Base-by-base conservation (phyloP, 2,113 vertebrate species). In the Tenrec ecaudatus region DNA sequence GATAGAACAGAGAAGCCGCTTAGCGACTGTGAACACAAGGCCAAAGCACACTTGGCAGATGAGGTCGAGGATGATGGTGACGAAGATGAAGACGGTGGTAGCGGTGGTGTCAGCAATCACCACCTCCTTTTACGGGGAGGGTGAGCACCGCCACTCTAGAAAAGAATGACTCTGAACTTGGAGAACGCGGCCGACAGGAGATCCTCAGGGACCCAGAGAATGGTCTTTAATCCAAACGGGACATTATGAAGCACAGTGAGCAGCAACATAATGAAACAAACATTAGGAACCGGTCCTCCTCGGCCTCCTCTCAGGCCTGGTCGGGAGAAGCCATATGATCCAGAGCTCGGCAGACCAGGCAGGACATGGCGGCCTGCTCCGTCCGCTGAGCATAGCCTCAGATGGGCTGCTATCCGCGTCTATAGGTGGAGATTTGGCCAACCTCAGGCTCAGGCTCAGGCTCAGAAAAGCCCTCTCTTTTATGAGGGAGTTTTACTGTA, bases 21-120 rank as follows among this genome's bases (percentile, higher is more conserved):
- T 86, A 8, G 53, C 36, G 53, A 57, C 11, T 27, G 9, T 57
- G 73, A 58, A 12, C 1, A 12, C 2, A 23, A 2, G 27, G 38
- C 68, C 47, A 27, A 82, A 36, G 20, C 60, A 1, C 57, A 62
- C 6, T 40, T 58, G 14, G 9, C 8, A 31, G 62, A 73, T 10
- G 11, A 9, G 9, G 47, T n/a, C 25, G 38, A 8, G 0, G 3
- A 25, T 0, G 25, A 7, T 19, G 23, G 60, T 19, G 62, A 64
- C 6, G 11, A 6, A 14, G 36, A 40, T n/a, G 12, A 6, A 2
- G 43, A 22, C 22, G 38, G 3, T 40, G 23, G 17, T 0, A 1
- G 29, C 0, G 29, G 15, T 16, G 16, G 3, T 11, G 36, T 33
- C 12, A 53, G 22, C 60, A 8, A 62, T 19, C 60, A 62, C 19